Conservation (phyloP, 2,113 vertebrate species). For the Zosterops hypoxanthus region DNA sequence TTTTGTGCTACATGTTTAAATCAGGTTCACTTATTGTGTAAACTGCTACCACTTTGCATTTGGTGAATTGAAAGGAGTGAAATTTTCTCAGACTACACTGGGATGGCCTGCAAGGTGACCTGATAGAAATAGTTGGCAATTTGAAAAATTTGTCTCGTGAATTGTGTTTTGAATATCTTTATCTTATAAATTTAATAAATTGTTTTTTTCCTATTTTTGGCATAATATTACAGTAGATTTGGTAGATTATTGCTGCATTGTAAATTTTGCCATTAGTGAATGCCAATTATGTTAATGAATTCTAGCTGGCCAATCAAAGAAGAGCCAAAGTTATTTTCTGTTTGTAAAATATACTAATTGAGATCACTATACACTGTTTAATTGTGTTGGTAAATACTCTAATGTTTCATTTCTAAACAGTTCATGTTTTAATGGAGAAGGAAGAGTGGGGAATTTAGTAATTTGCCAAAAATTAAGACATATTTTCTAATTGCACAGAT, state of each 20-base stretch:
- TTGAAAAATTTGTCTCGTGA: neutral
- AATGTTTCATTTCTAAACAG: conserved; percentile 2
- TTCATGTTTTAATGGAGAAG: neutral
- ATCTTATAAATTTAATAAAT: neutral
- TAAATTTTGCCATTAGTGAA: neutral
- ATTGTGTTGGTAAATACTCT: conserved; percentile 24
- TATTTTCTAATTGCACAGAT: conserved; percentile 25
- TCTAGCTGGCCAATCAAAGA: neutral
- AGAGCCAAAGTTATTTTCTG: neutral
- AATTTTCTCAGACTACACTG: neutral
- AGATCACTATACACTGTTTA: neutral
- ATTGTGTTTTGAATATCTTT: neutral
- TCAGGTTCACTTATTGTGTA: neutral
- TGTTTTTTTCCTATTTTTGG: neutral
- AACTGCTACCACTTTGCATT: neutral
- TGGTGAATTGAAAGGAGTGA: neutral
- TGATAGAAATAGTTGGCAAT: neutral
- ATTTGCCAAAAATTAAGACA: conserved; percentile 26
- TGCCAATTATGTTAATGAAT: neutral
- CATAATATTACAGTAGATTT: neutral
- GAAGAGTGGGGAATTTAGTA: conserved; percentile 5
- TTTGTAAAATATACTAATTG: neutral
- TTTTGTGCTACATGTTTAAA: neutral
- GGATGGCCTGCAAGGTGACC: neutral
- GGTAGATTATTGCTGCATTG: neutral